phyloP scores from a whole-genome alignment of 2,797 vertebrate species.

The Heliangelus exortis region DNA sequence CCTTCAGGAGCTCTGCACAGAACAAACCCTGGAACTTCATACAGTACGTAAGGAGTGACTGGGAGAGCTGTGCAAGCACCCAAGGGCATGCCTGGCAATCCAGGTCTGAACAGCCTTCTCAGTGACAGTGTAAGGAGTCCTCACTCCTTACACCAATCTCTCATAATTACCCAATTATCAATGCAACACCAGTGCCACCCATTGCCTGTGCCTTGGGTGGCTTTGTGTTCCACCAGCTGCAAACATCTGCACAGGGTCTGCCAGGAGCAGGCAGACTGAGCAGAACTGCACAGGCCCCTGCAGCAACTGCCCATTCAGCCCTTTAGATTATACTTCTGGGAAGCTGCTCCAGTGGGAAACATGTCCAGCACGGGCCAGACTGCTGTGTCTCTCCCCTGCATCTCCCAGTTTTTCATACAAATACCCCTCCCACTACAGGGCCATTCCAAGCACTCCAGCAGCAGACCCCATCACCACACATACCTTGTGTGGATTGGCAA shows the following conservation, averaged over 20 bases:
- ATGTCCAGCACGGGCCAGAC: not conserved
- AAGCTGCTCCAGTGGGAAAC: not conserved
- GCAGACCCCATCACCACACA: not conserved
- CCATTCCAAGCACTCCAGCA: not conserved
- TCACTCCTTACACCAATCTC: not conserved
- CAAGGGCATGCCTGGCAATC: not conserved
- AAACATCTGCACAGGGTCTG: not conserved
- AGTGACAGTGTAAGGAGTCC: too few relatives aligned
- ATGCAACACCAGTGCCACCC: not conserved
- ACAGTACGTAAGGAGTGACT: not conserved
- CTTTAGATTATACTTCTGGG: not conserved
- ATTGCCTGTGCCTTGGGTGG: not conserved
- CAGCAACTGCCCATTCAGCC: not conserved
- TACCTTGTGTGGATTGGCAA: constrained; percentile 86
- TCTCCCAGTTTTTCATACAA: not conserved
- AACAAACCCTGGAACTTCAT: not conserved
- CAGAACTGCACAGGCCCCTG: not conserved
- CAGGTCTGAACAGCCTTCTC: not conserved
- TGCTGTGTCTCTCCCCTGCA: not conserved
- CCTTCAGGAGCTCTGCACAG: not conserved
- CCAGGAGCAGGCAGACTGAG: not conserved
- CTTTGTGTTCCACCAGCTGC: not conserved
- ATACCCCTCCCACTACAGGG: not conserved
- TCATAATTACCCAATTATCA: not conserved
- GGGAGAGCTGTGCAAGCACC: not conserved